These are phyloP conservation scores for Hippopotamus amphibius DNA, from an alignment of 2,113 vertebrate genomes.

Conservation along the genomic window DNA sequence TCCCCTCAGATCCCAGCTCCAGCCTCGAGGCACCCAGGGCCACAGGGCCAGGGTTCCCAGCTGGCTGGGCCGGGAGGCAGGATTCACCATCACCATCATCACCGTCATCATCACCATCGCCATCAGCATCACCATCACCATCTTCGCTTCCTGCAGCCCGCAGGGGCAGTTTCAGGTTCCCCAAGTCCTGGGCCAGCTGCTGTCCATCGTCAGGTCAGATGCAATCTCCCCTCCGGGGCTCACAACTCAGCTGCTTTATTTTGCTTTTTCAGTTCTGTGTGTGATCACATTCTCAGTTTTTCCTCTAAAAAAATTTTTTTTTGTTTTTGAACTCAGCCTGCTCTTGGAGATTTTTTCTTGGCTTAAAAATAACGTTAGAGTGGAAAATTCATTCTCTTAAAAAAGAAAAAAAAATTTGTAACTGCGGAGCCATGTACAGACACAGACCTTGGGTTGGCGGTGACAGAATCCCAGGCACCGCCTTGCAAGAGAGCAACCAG, in stretches of 20 bases:
- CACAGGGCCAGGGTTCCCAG: not conserved
- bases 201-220: not conserved
- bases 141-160: not conserved
- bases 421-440: rapidly evolving
- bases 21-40: not conserved
- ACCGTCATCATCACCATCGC: not conserved
- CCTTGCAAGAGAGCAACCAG: not conserved
- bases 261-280: not conserved
- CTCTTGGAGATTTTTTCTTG: not conserved
- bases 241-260: not conserved
- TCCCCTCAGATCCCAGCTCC: not conserved
- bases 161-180: not conserved
- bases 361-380: not conserved
- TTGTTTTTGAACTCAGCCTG: not conserved
- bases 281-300: not conserved
- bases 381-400: not conserved
- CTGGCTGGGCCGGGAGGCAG: too few relatives aligned
- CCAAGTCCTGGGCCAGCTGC: not conserved
- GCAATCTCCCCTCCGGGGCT: rapidly evolving
- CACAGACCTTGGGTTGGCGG: too few relatives aligned
- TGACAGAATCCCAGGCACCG: not conserved
- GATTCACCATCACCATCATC: too few relatives aligned
- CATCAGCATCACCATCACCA: not conserved
- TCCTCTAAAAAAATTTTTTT: not conserved
- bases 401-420: not conserved